Conservation (phyloP, 2,888 invertebrate species). For the Sepiola atlantica region DNA sequence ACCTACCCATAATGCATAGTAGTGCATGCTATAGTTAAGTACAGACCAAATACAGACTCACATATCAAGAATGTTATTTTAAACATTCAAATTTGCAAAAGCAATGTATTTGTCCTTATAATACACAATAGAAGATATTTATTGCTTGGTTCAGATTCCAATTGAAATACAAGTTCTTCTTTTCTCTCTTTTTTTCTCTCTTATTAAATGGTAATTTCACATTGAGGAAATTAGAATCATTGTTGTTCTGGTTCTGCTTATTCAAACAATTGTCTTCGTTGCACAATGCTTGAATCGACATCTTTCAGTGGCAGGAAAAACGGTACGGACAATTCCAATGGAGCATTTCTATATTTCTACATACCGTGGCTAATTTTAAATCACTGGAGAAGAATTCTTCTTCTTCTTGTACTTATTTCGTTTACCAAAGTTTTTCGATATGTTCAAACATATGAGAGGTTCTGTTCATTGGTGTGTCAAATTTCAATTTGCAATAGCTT, state of each 20-base stretch:
- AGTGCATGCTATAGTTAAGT: background rate
- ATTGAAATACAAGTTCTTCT: background rate
- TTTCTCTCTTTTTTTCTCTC: background rate
- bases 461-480: too few relatives aligned
- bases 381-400: background rate
- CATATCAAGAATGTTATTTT: background rate
- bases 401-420: background rate
- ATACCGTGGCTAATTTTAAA: background rate
- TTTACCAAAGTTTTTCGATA: too few relatives aligned
- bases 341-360: background rate
- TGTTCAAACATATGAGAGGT: too few relatives aligned
- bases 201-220: slow-evolving; percentile 32
- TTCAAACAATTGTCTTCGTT: slow-evolving; percentile 6
- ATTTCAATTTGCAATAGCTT: too few relatives aligned
- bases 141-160: background rate
- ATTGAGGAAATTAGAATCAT: background rate
- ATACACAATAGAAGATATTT: background rate
- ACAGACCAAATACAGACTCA: background rate
- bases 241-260: background rate
- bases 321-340: background rate
- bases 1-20: too few relatives aligned
- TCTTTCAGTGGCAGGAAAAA: background rate
- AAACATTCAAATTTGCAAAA: background rate
- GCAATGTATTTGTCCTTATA: background rate
- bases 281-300: slow-evolving; percentile 14